Conservation (phyloP, 2,888 invertebrate genomes). For the Xestoiulus laeticollis region DNA sequence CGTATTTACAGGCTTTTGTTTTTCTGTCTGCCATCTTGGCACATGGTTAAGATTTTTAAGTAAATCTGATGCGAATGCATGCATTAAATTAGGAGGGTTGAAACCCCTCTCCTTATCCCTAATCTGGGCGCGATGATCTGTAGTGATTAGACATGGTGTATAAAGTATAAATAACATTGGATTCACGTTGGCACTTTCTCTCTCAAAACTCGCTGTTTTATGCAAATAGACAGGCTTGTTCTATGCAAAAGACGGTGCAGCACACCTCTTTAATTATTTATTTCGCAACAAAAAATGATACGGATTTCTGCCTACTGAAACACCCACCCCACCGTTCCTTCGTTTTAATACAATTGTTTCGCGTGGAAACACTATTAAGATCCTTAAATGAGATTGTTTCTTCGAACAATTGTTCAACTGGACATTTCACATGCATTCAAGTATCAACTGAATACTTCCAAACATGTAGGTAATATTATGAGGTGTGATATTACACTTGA, state of each 20-base stretch:
- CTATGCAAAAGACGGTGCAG: background rate
- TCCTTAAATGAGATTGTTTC: background rate
- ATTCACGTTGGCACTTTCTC: background rate
- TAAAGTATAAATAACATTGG: background rate
- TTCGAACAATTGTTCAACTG: background rate
- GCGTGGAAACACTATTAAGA: slow-evolving; percentile 7
- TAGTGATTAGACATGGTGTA: background rate
- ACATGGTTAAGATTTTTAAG: background rate
- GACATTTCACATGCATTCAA: background rate
- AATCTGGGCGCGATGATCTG: background rate
- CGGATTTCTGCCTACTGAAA: background rate
- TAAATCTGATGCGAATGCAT: slow-evolving; percentile 24
- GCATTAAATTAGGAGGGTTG: background rate
- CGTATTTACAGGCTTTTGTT: background rate
- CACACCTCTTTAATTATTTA: slow-evolving; percentile 5
- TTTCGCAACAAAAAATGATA: background rate
- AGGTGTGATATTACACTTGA: no score
- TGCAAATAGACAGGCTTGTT: slow-evolving; percentile 1
- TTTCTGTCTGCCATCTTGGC: background rate
- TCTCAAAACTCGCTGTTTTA: background rate
- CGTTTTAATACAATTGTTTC: background rate
- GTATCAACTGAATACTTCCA: background rate
- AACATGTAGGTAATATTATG: background rate
- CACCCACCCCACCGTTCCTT: background rate
- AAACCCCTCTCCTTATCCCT: slow-evolving; percentile 15